Conservation (phyloP, 2,888 invertebrate species). For the Meghimatium bilineatum region DNA sequence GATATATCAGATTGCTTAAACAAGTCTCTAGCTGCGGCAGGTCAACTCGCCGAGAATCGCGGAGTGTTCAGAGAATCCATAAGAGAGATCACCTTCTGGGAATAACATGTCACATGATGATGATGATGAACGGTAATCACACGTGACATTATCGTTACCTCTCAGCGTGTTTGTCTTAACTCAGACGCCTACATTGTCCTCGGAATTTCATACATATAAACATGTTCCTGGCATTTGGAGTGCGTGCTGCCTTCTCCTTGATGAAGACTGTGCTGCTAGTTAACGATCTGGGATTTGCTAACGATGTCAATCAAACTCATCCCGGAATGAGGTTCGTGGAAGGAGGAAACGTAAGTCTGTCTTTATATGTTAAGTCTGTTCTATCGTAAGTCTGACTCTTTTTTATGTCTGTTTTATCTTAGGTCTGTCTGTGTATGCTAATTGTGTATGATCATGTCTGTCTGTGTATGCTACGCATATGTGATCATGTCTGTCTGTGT, state of each 20-base stretch:
- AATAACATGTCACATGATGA: background rate
- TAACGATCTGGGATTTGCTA: slow-evolving; percentile 59
- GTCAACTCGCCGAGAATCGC: too few species aligned
- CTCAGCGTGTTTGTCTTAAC: background rate
- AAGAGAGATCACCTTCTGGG: background rate
- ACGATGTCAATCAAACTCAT: slow-evolving; percentile 51
- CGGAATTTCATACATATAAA: slow-evolving; percentile 84
- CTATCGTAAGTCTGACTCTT: too few species aligned
- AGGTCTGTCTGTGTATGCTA: too few species aligned
- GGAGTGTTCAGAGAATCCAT: too few species aligned
- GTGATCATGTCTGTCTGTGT: too few species aligned
- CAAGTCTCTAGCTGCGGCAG: too few species aligned
- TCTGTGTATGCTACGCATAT: too few species aligned
- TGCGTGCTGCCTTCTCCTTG: slow-evolving; percentile 81
- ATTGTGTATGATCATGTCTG: too few species aligned
- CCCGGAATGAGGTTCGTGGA: slow-evolving; percentile 45
- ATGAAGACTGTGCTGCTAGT: slow-evolving; percentile 81
- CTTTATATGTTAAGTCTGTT: background rate
- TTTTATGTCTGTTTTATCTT: too few species aligned
- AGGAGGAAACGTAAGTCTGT: slow-evolving; percentile 47
- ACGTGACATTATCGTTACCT: background rate
- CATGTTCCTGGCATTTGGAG: slow-evolving; percentile 83
- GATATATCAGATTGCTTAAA: too few species aligned
- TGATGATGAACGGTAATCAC: background rate
- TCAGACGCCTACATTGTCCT: slow-evolving; percentile 82